Base-by-base conservation (phyloP, 2,888 invertebrate genomes). In the Trissolcus japonicus region DNA sequence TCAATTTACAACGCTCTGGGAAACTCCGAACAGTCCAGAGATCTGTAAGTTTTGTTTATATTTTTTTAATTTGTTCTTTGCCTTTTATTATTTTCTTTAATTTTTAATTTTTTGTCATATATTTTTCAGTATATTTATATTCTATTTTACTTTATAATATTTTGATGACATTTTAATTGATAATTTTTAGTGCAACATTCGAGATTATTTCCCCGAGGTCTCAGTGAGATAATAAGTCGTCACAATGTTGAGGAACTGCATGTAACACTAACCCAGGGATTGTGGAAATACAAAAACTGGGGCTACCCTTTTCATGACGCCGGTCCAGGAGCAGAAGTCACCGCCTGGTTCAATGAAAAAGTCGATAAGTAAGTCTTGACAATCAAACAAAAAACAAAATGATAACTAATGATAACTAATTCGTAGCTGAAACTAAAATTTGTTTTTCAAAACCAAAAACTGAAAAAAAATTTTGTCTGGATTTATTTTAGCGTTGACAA, bases 251-350 rank as follows among this genome's bases (percentile, higher is more conserved):
- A 95, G 86, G 98, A 98, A 88, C 89, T 99, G 17, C 97, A 98
- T 86, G 91, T 99, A 57, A 95, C 95, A 69, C 91, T 99, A 72
- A 98, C 98, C 0, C 96, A 97, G 89, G 99, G 99, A 0, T 91
- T 96, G 66, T 99, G 99, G 99, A 93, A 95, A 77, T 95, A 98
- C 88, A 93, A 95, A 81, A 93, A 93, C 67, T 99, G 98, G 98
- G 98, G 98, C 0, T 97, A 97, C 90, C 98, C 98, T 2, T 92
- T 96, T 29, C 89, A 94, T 11, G 95, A 96, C 88, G 95, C 97
- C 2, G 95, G 98, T 0, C 95, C 98, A 0, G 99, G 99, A 6
- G 98, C 97, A 1, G 97, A 98, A 89, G 91, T 98, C 0, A 96
- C 95, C 92, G 96, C 95, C 0, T 98, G 98, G 97, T 98, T 99